Percentiles rank a stretch among this genome's conserved stretches.
phyloP scores from a whole-genome alignment of 2,797 vertebrate genomes.

The Sebastes variabilis region DNA sequence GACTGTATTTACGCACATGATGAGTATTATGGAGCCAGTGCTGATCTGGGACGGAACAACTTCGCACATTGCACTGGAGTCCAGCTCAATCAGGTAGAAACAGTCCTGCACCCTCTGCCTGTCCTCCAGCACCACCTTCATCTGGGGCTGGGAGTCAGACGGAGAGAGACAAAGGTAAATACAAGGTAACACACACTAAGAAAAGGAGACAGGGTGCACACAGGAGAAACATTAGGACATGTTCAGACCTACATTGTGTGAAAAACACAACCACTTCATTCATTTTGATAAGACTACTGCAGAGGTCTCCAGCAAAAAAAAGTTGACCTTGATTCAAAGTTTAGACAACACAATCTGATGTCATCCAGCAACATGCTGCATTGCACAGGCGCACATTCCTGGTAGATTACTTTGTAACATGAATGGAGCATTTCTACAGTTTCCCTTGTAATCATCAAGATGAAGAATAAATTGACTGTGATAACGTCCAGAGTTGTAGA shows the following conservation, averaged over 20 bases:
- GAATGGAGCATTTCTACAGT: background rate
- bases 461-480: background rate
- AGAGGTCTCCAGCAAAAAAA: background rate
- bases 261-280: background rate
- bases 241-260: background rate
- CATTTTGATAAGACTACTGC: background rate
- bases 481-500: background rate
- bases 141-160: constrained; percentile 75
- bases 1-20: constrained; percentile 86
- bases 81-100: constrained; percentile 96
- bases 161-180: background rate
- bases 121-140: constrained; percentile 85
- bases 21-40: constrained; percentile 89
- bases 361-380: background rate
- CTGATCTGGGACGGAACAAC: constrained; percentile 85
- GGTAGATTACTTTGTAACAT: background rate
- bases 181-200: background rate
- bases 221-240: background rate
- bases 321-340: background rate
- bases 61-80: constrained; percentile 88
- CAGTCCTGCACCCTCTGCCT: constrained; percentile 82
- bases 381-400: background rate
- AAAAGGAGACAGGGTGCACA: background rate
- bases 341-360: background rate
- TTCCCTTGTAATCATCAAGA: background rate